Evolutionary conservation across 2,113 vertebrate species (phyloP).

Genomic region (Garra rufa): DNA sequence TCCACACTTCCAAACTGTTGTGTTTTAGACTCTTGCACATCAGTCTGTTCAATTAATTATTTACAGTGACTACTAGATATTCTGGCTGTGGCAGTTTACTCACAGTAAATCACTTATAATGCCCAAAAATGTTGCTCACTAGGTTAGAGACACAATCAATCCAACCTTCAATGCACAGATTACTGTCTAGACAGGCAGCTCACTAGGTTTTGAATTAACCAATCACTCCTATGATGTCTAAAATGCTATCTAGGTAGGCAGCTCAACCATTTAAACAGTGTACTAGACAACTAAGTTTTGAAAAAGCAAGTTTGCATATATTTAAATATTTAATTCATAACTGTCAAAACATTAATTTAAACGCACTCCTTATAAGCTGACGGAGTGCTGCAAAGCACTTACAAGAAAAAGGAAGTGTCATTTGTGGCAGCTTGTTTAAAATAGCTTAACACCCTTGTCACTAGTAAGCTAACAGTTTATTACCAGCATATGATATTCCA

Average conservation of each 20-base stretch:
- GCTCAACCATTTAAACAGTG: not conserved
- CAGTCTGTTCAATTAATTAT: constrained; percentile 12
- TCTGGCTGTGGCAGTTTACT: not conserved
- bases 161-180: not conserved
- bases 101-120: not conserved
- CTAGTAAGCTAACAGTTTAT: not conserved
- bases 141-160: not conserved
- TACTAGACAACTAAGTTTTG: not conserved
- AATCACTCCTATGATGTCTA: not conserved
- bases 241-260: not conserved
- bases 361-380: not conserved
- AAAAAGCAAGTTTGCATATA: not conserved
- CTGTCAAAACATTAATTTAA: not conserved
- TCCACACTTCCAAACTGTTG: not conserved
- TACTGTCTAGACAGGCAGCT: not conserved
- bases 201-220: not conserved
- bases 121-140: not conserved
- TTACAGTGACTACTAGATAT: not conserved
- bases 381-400: not conserved
- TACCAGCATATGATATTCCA: not conserved
- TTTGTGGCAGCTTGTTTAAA: not conserved
- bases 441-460: not conserved
- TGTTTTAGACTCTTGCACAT: not conserved
- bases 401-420: not conserved
- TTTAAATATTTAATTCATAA: not conserved